phyloP scores from a whole-genome alignment of 2,113 vertebrate genomes.

The Cheilinus undulatus region DNA sequence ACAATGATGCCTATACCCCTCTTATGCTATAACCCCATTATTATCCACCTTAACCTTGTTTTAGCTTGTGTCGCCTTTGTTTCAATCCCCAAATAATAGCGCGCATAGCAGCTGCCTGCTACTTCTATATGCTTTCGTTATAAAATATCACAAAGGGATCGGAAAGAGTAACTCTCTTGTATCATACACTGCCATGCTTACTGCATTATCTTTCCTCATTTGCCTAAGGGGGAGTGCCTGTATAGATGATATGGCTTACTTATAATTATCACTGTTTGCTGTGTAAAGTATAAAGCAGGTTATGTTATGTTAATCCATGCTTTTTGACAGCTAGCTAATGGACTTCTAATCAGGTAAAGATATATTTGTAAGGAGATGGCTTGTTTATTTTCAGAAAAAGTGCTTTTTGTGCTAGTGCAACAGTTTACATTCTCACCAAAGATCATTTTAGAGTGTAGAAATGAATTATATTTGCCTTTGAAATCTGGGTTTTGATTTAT shows the following conservation, averaged over 20 bases:
- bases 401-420: slow-evolving; percentile 46
- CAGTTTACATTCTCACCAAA: slow-evolving; percentile 79
- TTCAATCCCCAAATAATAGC: slow-evolving; percentile 17
- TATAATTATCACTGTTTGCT: slow-evolving; percentile 29
- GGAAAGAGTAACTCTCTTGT: slow-evolving; percentile 42
- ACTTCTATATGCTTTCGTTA: slow-evolving; percentile 47
- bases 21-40: slow-evolving; percentile 24
- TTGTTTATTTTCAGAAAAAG: slow-evolving; percentile 24
- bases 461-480: slow-evolving; percentile 15
- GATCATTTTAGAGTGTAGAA: slow-evolving; percentile 55
- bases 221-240: slow-evolving; percentile 12
- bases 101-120: slow-evolving; percentile 25
- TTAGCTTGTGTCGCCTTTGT: slow-evolving; percentile 35
- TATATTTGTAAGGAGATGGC: slow-evolving; percentile 37
- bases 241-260: slow-evolving; percentile 23
- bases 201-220: slow-evolving; percentile 21
- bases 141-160: slow-evolving; percentile 52
- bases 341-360: slow-evolving; percentile 42
- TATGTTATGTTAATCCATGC: slow-evolving; percentile 24
- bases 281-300: slow-evolving; percentile 24
- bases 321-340: slow-evolving; percentile 29
- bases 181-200: slow-evolving; percentile 26
- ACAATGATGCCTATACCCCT: slow-evolving; percentile 39
- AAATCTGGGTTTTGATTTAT: slow-evolving; percentile 22
- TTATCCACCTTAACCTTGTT: slow-evolving; percentile 38